phyloP scores from a whole-genome alignment of 2,113 vertebrate genomes.

The Colinus virginianus region DNA sequence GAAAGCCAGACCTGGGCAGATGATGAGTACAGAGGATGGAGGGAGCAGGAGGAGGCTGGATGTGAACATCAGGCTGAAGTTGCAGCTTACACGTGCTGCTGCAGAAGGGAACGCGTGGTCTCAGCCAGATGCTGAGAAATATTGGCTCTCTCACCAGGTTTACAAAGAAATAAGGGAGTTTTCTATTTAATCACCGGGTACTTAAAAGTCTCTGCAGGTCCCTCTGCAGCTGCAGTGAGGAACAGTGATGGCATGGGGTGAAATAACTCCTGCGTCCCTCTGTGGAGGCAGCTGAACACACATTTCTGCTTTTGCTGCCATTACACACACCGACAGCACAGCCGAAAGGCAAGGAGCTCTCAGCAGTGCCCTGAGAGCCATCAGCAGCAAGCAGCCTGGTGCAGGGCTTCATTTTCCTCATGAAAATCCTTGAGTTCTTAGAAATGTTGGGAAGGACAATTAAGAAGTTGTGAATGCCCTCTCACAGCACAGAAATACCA shows the following conservation, averaged over 20 bases:
- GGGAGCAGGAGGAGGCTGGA: fast-evolving
- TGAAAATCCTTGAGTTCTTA: not conserved
- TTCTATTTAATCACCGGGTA: not conserved
- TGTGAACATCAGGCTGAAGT: not conserved
- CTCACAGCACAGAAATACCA: not conserved
- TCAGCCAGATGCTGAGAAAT: not conserved
- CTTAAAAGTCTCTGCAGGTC: not conserved
- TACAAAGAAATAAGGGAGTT: not conserved
- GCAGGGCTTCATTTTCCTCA: not conserved
- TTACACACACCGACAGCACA: not conserved
- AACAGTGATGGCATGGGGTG: not conserved
- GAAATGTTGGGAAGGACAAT: too few species aligned
- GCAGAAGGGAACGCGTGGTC: not conserved
- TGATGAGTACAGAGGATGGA: not conserved
- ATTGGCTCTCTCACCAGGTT: not conserved
- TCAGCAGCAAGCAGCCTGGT: not conserved
- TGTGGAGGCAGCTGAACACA: not conserved
- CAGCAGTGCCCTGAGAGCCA: not conserved
- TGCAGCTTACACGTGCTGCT: not conserved
- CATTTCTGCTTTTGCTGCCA: not conserved
- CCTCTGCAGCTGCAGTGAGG: not conserved
- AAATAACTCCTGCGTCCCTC: not conserved
- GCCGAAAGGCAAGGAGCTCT: not conserved
- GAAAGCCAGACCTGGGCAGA: not conserved
- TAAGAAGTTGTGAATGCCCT: not conserved